Evolutionary conservation across 2,113 vertebrate species (phyloP).

Genomic region (Gavia stellata): DNA sequence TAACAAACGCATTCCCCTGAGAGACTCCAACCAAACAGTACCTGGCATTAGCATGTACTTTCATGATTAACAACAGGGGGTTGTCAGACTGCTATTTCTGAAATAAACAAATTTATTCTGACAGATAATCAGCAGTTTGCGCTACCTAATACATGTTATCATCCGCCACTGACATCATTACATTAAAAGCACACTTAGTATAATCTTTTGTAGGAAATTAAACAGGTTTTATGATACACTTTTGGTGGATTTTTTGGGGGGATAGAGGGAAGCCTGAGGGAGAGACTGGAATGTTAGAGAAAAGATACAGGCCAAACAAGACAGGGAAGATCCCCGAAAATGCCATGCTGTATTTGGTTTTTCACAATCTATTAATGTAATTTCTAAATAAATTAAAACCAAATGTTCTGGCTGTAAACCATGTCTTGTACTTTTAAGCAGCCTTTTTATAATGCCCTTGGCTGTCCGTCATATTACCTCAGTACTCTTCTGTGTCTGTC

Average conservation of each 20-base stretch:
- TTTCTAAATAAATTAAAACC: conserved; percentile 50
- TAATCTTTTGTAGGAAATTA: conserved; percentile 77
- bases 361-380: conserved; percentile 50
- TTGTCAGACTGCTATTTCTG: conserved; percentile 69
- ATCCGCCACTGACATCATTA: conserved; percentile 73
- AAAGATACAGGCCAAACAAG: conserved; percentile 1
- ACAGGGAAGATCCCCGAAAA: conserved; percentile 17
- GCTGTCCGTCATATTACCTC: background rate
- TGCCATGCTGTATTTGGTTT: conserved; percentile 42
- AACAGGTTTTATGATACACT: conserved; percentile 65
- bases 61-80: conserved; percentile 69
- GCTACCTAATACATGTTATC: conserved; percentile 74
- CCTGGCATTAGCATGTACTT: conserved; percentile 63
- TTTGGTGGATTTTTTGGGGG: background rate
- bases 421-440: background rate
- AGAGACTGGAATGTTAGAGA: conserved; percentile 11
- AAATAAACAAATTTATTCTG: conserved; percentile 77
- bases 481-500: background rate
- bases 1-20: conserved; percentile 35
- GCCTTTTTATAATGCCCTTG: background rate
- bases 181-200: conserved; percentile 74
- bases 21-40: conserved; percentile 51
- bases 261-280: background rate
- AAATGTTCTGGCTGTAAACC: background rate
- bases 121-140: conserved; percentile 76